Evolutionary conservation across 2,888 invertebrate genomes (phyloP).

Genomic region (Drosophila barbarae): DNA sequence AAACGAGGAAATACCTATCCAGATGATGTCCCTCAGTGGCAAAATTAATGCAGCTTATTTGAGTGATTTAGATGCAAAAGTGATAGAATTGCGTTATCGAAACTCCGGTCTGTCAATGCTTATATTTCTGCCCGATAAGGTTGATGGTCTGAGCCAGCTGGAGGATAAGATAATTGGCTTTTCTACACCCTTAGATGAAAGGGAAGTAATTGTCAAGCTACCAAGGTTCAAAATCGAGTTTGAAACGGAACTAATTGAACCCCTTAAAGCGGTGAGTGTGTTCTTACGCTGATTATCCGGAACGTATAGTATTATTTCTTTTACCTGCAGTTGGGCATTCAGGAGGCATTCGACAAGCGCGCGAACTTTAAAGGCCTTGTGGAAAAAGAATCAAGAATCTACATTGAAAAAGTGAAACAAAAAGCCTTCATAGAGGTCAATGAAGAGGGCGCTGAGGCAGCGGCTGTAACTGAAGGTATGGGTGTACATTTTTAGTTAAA

Average conservation of each 20-base stretch:
- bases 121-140: constrained; percentile 3
- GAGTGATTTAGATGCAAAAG: neutral
- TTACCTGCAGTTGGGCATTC: constrained; percentile 2
- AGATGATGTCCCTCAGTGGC: neutral
- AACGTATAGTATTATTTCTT: constrained; percentile 80
- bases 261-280: constrained; percentile 3
- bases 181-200: fast-evolving
- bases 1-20: neutral
- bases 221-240: constrained; percentile 84
- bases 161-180: constrained; percentile 3
- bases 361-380: neutral
- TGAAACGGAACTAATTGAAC: constrained; percentile 1
- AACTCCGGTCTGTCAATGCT: constrained; percentile 10
- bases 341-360: neutral
- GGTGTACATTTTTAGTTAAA: too few species aligned
- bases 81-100: constrained; percentile 2
- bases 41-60: fast-evolving
- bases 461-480: constrained; percentile 84
- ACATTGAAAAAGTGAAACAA: constrained; percentile 82
- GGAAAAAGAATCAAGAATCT: too few species aligned
- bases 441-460: constrained; percentile 92
- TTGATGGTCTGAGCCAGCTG: constrained; percentile 8
- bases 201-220: constrained; percentile 80
- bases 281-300: constrained; percentile 82
- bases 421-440: constrained; percentile 92